Percentiles rank a stretch among this genome's conserved stretches.
These are phyloP conservation scores for Empidonax alnorum DNA, from an alignment of 2,113 vertebrate species.

Conservation along the genomic window DNA sequence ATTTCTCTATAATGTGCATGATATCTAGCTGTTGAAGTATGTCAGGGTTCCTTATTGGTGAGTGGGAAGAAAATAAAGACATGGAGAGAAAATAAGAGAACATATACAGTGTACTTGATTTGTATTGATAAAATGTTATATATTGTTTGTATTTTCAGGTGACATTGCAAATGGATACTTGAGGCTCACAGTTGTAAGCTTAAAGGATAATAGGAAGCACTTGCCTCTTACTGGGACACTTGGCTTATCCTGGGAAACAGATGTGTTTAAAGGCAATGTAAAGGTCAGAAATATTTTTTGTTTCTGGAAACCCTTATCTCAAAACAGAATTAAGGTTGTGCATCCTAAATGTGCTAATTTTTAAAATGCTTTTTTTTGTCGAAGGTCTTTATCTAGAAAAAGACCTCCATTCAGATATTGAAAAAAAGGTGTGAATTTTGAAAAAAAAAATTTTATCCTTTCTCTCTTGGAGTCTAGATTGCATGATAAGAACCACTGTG, in stretches of 20 bases:
- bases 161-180: slow-evolving; percentile 73
- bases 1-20: background rate
- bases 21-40: background rate
- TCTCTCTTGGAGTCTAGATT: background rate
- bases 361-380: background rate
- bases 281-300: slow-evolving; percentile 64
- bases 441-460: background rate
- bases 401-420: background rate
- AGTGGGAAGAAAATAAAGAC: background rate
- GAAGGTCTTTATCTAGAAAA: background rate
- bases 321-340: background rate
- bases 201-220: slow-evolving; percentile 68
- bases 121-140: background rate
- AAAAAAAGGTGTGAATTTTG: background rate
- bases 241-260: slow-evolving; percentile 75
- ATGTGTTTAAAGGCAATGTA: slow-evolving; percentile 67
- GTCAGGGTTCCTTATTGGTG: background rate
- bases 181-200: slow-evolving; percentile 67
- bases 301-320: background rate
- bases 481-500: background rate
- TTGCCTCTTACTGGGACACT: slow-evolving; percentile 72
- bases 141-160: slow-evolving; percentile 67
- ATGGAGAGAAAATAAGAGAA: background rate
- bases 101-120: background rate
- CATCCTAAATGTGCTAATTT: background rate